phyloP scores from a whole-genome alignment of 2,797 vertebrate genomes.

The Pyrocephalus nanus region DNA sequence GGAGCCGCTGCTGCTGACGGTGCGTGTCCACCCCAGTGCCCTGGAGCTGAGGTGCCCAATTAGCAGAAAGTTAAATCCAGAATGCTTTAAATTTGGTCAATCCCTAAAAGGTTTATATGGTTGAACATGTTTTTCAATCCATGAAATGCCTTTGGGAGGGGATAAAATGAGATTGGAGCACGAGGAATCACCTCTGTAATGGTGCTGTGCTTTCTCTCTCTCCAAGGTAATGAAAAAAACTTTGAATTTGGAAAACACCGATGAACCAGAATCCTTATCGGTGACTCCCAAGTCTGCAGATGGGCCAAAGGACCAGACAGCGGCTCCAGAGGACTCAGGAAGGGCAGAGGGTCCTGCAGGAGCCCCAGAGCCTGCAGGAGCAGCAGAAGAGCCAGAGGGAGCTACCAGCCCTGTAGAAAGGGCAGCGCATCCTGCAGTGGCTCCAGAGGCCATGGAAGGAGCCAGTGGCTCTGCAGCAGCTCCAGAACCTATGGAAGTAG shows the following conservation, averaged over 20 bases:
- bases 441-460: constrained; percentile 2
- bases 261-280: not conserved
- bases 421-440: not conserved
- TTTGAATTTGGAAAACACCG: not conserved
- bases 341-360: fast-evolving
- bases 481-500: not conserved
- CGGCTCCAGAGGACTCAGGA: not conserved
- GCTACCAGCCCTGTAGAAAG: not conserved
- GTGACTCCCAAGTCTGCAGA: not conserved
- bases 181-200: not conserved
- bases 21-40: not conserved
- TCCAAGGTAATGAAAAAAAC: constrained; percentile 69
- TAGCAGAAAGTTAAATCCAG: not conserved
- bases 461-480: not conserved
- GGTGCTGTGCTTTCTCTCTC: not conserved
- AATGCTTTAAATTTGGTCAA: not conserved
- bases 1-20: constrained; percentile 73
- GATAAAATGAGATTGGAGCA: not conserved
- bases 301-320: not conserved
- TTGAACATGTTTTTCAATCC: fast-evolving
- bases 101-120: not conserved
- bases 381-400: not conserved
- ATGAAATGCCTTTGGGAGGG: not conserved
- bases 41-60: not conserved
- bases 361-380: not conserved